These are phyloP conservation scores for Sardinella longiceps DNA, from an alignment of 2,797 vertebrate species.

Conservation along the genomic window DNA sequence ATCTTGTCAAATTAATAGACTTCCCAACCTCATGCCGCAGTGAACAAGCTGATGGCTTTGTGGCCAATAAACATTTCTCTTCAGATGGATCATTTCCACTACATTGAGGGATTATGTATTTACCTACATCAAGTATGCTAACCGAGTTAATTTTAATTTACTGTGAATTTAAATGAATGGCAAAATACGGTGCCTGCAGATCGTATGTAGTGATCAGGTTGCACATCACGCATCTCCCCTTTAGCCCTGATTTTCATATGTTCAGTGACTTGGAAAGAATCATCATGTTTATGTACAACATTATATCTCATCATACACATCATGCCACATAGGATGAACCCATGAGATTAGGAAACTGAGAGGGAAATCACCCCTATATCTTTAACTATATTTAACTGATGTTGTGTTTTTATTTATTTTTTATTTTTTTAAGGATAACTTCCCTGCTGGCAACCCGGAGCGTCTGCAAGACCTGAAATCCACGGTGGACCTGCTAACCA, in stretches of 20 bases:
- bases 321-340: background rate
- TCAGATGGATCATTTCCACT: constrained; percentile 50
- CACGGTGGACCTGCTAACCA: constrained; percentile 94
- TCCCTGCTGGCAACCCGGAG: constrained; percentile 91
- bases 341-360: background rate
- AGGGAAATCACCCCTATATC: background rate
- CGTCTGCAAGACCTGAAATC: constrained; percentile 95
- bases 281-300: no score
- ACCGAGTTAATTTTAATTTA: background rate
- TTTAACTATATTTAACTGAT: background rate
- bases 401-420: constrained; percentile 6
- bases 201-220: background rate
- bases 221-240: background rate
- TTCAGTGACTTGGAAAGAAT: background rate
- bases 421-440: constrained; percentile 83
- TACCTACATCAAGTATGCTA: background rate
- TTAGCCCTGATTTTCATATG: background rate
- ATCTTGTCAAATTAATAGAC: constrained; percentile 41
- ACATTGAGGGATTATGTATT: background rate
- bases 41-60: constrained; percentile 72
- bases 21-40: constrained; percentile 61
- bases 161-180: background rate
- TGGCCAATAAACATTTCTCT: constrained; percentile 68
- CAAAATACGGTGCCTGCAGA: background rate
- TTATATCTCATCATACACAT: background rate